Conservation (phyloP, 2,797 vertebrate genomes). For the Sebastolobus alascanus region DNA sequence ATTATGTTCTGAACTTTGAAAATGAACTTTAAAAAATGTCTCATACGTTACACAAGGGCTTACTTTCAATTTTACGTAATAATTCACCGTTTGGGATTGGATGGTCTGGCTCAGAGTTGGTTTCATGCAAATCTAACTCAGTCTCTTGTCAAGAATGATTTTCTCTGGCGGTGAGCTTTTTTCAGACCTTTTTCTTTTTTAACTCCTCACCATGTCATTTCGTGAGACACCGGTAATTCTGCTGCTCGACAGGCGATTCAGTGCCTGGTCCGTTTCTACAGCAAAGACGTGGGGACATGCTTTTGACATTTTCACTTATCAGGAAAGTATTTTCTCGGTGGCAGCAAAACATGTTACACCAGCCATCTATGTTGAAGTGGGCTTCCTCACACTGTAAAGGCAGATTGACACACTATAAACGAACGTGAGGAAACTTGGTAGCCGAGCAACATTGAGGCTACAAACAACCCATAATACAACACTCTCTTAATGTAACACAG, state of each 20-base stretch:
- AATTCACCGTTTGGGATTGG: not conserved
- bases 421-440: not conserved
- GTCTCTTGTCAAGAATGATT: not conserved
- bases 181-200: not conserved
- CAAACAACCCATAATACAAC: too few relatives aligned
- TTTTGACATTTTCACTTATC: not conserved
- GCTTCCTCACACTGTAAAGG: not conserved
- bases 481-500: not conserved
- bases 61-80: not conserved
- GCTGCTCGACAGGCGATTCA: constrained; percentile 7
- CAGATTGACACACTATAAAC: not conserved
- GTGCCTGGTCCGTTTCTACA: not conserved
- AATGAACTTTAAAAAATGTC: constrained; percentile 41
- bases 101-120: not conserved
- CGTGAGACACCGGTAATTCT: not conserved
- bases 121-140: not conserved
- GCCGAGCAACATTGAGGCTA: not conserved
- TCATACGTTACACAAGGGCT: not conserved
- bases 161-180: not conserved
- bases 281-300: not conserved
- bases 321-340: not conserved
- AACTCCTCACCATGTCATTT: not conserved
- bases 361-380: not conserved
- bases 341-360: not conserved
- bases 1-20: constrained; percentile 31